Evolutionary conservation across 2,888 invertebrate species (phyloP), one percentile per base, ranked within the genome.

Genomic region (Drosophila nigricruria): DNA sequence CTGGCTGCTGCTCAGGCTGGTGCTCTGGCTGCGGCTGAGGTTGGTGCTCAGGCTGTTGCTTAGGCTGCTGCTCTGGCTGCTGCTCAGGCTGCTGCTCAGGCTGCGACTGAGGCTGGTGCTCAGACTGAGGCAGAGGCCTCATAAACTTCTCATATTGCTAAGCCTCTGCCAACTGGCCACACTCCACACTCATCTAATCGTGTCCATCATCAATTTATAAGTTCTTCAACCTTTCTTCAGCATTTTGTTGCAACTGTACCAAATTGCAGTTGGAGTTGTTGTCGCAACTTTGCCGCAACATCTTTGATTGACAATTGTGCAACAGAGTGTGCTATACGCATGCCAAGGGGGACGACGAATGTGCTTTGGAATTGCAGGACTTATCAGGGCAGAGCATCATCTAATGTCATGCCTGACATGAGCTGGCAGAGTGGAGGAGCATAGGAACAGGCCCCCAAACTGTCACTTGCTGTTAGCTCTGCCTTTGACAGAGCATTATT

Each of bases 351-450:
- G 64, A 23, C 40, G 64, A 23, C 40, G 57, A 10, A 16, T 42
- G 16, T 42, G 36, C 50, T 69, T 68, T 68, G 34, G 38, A 47
- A 25, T 18, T 10, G 52, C 57, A 66, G 79, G 77, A 79, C 75
- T 79, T 77, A 78, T 78, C 76, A 34, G 25, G 68, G 61, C 71
- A 38, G 53, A 70, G 81, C 83, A 81, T 65, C 86, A 69, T 85
- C 88, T 84, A 84, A 88, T 84, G 88, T 86, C 84, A 88, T 79
- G 88, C 70, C 87, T 81, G 79, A 77, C 88, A 73, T 79, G 64
- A 70, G 52, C 68, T 40, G 57, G 40, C 45, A 32, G 14, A 30
- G 45, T n/a, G n/a, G n/a, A n/a, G n/a, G n/a, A 23, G 16, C 43
- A 5, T 20, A 10, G 25, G 9, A 42, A 30, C 20, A 10, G 16